Percentiles rank a stretch among this genome's conserved stretches.
These are phyloP conservation scores for Polymixis flavicincta DNA, from an alignment of 2,888 invertebrate species.

Conservation along the genomic window DNA sequence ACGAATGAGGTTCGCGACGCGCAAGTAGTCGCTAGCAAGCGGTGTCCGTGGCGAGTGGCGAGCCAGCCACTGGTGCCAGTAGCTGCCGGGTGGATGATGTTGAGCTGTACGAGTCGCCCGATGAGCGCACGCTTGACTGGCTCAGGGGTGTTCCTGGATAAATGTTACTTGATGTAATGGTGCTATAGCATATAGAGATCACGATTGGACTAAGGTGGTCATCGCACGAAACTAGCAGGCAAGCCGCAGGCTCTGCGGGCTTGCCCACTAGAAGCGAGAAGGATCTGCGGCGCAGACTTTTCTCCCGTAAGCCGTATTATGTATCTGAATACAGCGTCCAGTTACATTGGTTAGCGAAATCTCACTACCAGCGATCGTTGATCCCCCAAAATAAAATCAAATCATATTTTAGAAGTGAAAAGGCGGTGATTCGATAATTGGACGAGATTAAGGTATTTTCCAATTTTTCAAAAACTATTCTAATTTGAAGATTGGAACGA, in stretches of 20 bases:
- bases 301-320: not conserved
- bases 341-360: not conserved
- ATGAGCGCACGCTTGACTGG: conserved; percentile 93
- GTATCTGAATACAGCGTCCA: not conserved
- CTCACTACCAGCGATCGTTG: not conserved
- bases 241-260: no score
- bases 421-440: not conserved
- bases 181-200: not conserved
- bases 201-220: not conserved
- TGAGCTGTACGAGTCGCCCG: conserved; percentile 95
- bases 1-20: conserved; percentile 63
- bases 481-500: no score
- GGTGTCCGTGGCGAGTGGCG: conserved; percentile 70
- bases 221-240: not conserved
- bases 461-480: no score
- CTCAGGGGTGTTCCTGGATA: conserved; percentile 92
- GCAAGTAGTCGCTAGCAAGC: conserved; percentile 73
- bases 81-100: conserved; percentile 95
- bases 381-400: not conserved
- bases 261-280: no score
- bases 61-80: conserved; percentile 79
- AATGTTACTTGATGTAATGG: conserved; percentile 3
- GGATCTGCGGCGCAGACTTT: no score
- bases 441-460: no score
- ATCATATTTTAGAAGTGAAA: not conserved